phyloP scores from a whole-genome alignment of 2,797 vertebrate species.

The Gastrophryne carolinensis region DNA sequence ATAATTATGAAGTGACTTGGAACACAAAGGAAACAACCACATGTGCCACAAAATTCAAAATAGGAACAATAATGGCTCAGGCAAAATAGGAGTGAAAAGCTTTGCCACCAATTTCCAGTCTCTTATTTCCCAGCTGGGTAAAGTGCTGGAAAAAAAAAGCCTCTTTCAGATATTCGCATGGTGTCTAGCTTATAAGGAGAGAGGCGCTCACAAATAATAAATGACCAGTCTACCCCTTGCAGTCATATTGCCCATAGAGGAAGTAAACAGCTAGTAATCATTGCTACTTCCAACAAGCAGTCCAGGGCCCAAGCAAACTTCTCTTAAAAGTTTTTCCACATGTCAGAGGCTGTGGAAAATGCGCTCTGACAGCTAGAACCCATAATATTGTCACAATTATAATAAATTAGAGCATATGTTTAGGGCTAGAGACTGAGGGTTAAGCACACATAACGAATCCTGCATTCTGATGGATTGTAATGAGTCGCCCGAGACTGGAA shows the following conservation, averaged over 20 bases:
- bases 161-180: neutral
- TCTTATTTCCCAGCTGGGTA: neutral
- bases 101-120: neutral
- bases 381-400: slow-evolving; percentile 9
- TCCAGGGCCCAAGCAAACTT: neutral
- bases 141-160: neutral
- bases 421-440: neutral
- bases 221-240: neutral
- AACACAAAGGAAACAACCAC: slow-evolving; percentile 13
- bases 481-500: slow-evolving; percentile 6
- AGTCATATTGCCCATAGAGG: neutral
- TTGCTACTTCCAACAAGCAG: neutral
- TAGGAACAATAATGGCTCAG: neutral
- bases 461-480: neutral
- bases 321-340: neutral
- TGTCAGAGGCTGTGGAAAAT: neutral
- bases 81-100: neutral
- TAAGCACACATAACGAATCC: slow-evolving; percentile 2
- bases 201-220: neutral
- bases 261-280: slow-evolving; percentile 4
- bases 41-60: slow-evolving; percentile 5
- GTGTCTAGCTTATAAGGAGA: neutral
- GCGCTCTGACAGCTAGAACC: neutral
- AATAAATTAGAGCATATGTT: slow-evolving; percentile 6
- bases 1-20: slow-evolving; percentile 31